phyloP scores from a whole-genome alignment of 2,113 vertebrate species.

The Emberiza fucata region DNA sequence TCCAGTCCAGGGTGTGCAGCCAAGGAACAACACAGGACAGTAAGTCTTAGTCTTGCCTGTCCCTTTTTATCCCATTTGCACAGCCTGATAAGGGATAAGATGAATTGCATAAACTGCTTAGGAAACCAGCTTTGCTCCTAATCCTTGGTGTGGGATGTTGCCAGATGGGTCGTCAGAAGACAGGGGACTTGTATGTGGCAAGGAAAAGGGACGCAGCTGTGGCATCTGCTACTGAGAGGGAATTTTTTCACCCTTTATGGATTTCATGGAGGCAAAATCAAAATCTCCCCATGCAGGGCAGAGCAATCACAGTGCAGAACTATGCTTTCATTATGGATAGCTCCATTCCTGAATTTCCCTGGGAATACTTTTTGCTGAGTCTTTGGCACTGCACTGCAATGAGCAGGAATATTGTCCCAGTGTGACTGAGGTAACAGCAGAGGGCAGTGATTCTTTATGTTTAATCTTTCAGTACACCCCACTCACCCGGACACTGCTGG shows the following conservation, averaged over 20 bases:
- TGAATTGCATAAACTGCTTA: background rate
- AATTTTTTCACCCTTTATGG: background rate
- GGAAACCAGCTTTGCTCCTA: background rate
- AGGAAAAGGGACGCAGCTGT: background rate
- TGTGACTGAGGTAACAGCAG: conserved; percentile 29
- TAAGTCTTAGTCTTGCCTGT: background rate
- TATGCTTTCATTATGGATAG: background rate
- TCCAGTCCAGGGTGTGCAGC: background rate
- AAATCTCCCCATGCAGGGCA: background rate
- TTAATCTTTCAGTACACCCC: background rate
- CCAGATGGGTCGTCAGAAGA: background rate
- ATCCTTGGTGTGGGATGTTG: background rate
- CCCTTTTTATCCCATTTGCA: background rate
- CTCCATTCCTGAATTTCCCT: background rate
- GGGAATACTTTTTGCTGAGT: background rate
- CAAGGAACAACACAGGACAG: background rate
- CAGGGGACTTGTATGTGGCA: background rate
- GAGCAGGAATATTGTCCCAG: background rate
- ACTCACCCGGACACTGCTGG: background rate
- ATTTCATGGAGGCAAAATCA: background rate
- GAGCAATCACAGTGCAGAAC: background rate
- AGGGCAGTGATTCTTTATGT: conserved; percentile 29
- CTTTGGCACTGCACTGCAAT: background rate
- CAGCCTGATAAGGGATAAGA: background rate
- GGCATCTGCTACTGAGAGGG: background rate